phyloP scores from a whole-genome alignment of 2,888 invertebrate genomes.

The Parnassius apollo region DNA sequence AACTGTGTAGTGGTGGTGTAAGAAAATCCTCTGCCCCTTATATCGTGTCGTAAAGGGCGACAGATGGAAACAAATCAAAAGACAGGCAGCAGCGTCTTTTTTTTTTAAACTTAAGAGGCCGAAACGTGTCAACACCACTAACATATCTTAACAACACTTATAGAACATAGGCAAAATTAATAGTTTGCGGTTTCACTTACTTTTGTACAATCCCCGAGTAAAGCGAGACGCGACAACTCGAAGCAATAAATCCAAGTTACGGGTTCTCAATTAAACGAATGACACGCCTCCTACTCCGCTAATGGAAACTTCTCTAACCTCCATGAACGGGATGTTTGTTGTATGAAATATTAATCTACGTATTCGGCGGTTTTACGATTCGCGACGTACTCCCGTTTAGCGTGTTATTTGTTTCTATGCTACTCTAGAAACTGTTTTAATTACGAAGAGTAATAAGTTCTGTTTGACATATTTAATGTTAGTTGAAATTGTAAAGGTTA shows the following conservation, averaged over 20 bases:
- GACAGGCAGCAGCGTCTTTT: too few relatives aligned
- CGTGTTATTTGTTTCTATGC: neutral
- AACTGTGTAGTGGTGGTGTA: too few relatives aligned
- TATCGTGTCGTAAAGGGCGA: too few relatives aligned
- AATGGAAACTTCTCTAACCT: conserved; percentile 42
- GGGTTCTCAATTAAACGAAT: conserved; percentile 53
- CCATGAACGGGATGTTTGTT: conserved; percentile 7
- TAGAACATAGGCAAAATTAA: neutral
- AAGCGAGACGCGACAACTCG: conserved; percentile 40
- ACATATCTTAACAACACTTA: too few relatives aligned
- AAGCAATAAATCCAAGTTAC: conserved; percentile 49
- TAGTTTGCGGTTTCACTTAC: conserved; percentile 7
- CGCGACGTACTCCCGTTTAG: neutral
- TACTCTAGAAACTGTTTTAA: conserved; percentile 4
- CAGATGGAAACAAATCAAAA: too few relatives aligned
- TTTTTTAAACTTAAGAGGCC: too few relatives aligned
- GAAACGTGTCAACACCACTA: too few relatives aligned
- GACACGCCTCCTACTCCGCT: conserved; percentile 46
- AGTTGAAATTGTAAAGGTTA: too few relatives aligned
- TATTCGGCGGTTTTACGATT: conserved; percentile 12
- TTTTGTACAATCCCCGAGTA: conserved; percentile 16
- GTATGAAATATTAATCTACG: conserved; percentile 22
- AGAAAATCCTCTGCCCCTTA: too few relatives aligned
- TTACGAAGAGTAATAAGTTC: neutral
- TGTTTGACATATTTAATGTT: neutral